A percentile compares a stretch with the other conserved stretches of the same genome.
phyloP scores from a whole-genome alignment of 2,113 vertebrate genomes.

The Strix aluco region DNA sequence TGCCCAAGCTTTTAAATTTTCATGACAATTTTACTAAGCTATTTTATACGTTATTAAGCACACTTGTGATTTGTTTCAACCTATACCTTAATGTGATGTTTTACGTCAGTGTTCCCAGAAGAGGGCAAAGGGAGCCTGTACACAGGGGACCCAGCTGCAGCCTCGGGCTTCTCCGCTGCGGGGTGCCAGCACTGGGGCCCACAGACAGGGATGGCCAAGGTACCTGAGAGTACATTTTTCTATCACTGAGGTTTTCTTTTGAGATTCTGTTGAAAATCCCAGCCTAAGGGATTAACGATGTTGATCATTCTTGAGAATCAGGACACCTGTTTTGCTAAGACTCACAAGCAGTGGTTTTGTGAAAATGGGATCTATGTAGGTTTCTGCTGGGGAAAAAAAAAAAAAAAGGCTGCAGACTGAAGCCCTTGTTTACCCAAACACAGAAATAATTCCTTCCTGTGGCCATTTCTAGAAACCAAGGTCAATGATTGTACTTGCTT shows the following conservation, averaged over 20 bases:
- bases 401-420: neutral
- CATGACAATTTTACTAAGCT: slow-evolving; percentile 69
- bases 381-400: neutral
- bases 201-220: neutral
- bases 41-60: slow-evolving; percentile 70
- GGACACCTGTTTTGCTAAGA: neutral
- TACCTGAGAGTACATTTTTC: neutral
- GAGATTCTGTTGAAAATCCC: neutral
- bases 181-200: neutral
- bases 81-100: slow-evolving; percentile 28
- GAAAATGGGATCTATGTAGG: neutral
- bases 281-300: neutral
- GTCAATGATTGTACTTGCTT: slow-evolving; percentile 2
- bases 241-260: neutral
- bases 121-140: neutral
- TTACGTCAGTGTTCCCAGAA: slow-evolving; percentile 50
- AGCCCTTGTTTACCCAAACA: neutral
- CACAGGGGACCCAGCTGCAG: neutral
- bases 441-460: slow-evolving; percentile 9
- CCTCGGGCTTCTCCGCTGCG: neutral
- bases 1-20: slow-evolving; percentile 69
- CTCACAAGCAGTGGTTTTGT: neutral
- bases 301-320: neutral
- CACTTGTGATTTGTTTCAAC: slow-evolving; percentile 62
- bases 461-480: neutral